A percentile compares a stretch with the other conserved stretches of the same genome.
Evolutionary conservation across 2,888 invertebrate genomes (phyloP).

Genomic region (Drosophila acutilabella): DNA sequence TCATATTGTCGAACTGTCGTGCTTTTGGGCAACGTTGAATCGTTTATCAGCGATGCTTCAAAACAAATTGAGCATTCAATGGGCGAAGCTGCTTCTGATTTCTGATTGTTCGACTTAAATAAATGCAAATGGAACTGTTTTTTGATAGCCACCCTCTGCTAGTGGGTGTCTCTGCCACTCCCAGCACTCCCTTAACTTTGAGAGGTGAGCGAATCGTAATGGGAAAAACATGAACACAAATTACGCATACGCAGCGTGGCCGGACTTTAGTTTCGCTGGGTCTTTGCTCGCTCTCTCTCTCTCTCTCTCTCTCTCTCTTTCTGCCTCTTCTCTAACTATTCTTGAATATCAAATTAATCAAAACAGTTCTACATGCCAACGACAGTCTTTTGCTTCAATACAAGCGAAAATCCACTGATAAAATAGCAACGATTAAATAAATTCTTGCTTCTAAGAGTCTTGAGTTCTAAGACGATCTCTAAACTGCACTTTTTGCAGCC

Average conservation of each 20-base stretch:
- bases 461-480: too few relatives aligned
- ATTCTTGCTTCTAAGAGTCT: too few relatives aligned
- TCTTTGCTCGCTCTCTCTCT: too few relatives aligned
- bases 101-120: constrained; percentile 25
- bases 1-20: constrained; percentile 1
- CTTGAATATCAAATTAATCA: neutral
- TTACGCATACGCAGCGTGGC: constrained; percentile 25
- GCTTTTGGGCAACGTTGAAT: constrained; percentile 23
- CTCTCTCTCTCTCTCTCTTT: neutral
- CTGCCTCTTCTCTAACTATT: neutral
- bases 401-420: neutral
- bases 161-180: neutral
- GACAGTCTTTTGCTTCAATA: neutral
- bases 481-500: too few relatives aligned
- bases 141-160: constrained; percentile 11
- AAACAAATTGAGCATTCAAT: constrained; percentile 49
- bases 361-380: too few relatives aligned
- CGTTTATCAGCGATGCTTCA: constrained; percentile 49
- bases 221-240: constrained; percentile 14
- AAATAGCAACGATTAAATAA: too few relatives aligned
- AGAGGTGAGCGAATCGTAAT: neutral
- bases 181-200: neutral
- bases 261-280: neutral
- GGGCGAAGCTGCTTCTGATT: constrained; percentile 14
- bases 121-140: constrained; percentile 25